Base-by-base conservation (phyloP, 2,113 vertebrate species). In the Recurvirostra avosetta region DNA sequence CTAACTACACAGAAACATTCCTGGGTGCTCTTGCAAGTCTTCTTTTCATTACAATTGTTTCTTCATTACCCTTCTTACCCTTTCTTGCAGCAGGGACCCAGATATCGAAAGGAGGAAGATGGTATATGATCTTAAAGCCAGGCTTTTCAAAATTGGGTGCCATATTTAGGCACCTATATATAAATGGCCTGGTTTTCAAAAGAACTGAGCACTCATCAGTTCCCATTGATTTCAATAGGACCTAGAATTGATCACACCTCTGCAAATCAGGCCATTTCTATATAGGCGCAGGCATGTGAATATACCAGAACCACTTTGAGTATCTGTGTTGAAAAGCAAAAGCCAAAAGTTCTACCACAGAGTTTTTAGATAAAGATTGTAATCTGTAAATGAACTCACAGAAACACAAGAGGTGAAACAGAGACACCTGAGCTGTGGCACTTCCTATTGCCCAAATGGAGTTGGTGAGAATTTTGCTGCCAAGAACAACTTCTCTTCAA, bases 101-200 rank as follows among this genome's bases (percentile, higher is more conserved):
- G 62, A 93, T 95, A 95, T 78, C 78, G 79, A 82, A 91, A 93
- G 56, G 15, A 95, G 14, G 74, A 90, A 93, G 74, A 80, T n/a
- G 12, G 49, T 90, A 72, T 79, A 92, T 76, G 71, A 93, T 92
- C 62, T 82, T 96, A 90, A 70, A 95, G 85, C 41, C 55, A 91
- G 29, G 22, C 53, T 89, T 94, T 92, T 78, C 76, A 92, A 97
- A 97, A 97, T 85, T 94, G 91, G 80, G 91, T 94, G 86, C 91
- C 86, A 62, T 94, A 89, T 96, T 96, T 96, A 97, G 76, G 76
- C 53, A 75, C 61, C 94, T 97, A 96, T 95, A 96, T 97, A 94
- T 97, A 97, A 95, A 91, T 85, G 95, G 80, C 96, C 96, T 95
- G 70, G 32, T 95, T 97, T 95, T 91, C 66, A 92, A 76, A 94